Base-by-base conservation (phyloP, 2,888 invertebrate species). In the Unio delphinus region DNA sequence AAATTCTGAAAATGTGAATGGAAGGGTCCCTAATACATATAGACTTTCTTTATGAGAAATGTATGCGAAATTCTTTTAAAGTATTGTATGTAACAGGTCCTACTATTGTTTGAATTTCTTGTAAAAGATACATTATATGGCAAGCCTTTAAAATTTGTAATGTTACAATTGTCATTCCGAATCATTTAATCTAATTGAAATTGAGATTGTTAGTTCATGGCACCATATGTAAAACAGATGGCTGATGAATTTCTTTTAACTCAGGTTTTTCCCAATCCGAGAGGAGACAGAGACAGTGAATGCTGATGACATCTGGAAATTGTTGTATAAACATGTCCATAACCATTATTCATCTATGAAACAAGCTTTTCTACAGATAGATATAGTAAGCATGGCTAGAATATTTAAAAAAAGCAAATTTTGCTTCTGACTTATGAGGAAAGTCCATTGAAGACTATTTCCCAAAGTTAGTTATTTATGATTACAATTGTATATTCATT, bases 311-410 rank as follows among this genome's bases (percentile, higher is more conserved):
- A 80, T 89, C 23, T 84, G 88, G 81, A 78, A 76, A 23, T 75
- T 87, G 61, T 78, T 89, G 30, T 83, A 86, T 70, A 82, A 84
- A 67, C 87, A 88, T 75, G 84, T 89, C 26, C 81, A 83, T 62
- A 79, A 75, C 58, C 80, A 83, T 70, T 88, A 87, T 70, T 73
- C 81, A 30, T 88, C 87, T 45, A 75, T 88, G 60, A 87, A 86
- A 75, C 74, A 87, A 26, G 89, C 89, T 15, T 89, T 89, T 76
- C 73, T 88, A 23, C 80, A 89, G 69, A 81, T 88, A 68, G 89
- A 89, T 80, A 82, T 83, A 73, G 89, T 89, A 79, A 81, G 80
- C 76, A 17, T 6, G 3, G n/a, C 55, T 34, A 17, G 26, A 11
- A 8, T 58, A 58, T 58, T 58, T 11, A 26, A 58, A 58, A 8